Evolutionary conservation across 2,113 vertebrate species (phyloP), one percentile per base, ranked within the genome.

Genomic region (Symphodus melops): DNA sequence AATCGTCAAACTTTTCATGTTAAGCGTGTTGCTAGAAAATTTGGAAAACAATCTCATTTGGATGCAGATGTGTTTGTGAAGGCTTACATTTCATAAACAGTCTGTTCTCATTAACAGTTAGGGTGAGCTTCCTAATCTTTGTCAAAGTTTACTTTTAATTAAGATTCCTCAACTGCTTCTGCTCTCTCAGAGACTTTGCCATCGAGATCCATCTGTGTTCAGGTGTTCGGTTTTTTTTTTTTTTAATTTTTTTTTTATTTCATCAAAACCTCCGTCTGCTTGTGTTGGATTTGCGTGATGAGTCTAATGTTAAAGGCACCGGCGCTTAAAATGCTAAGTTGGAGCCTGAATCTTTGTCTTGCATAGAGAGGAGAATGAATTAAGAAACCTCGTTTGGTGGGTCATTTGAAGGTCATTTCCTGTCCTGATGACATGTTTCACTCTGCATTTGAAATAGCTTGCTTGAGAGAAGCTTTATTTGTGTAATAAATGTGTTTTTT

Each of bases 61-160:
- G 77, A 91, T 86, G 68, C 77, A 33, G 16, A 66, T 59, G 82
- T 89, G 84, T 88, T 84, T 86, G 74, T 68, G 72, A 81, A 84
- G 83, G 80, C 80, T 71, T 79, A 85, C 70, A 61, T 85, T 87
- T 82, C 81, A 80, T 69, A 88, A 91, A 88, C 79, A 88, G 46
- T 74, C 60, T 72, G 65, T 63, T 86, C 83, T 87, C 83, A 88
- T 91, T 89, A 89, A 85, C 75, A 80, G 80, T 41, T 75, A 85
- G 77, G 81, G 65, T 64, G 64, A 75, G 70, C 63, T 66, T 88
- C 79, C 66, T 85, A 85, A 90, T 89, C 89, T 87, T 67, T 20
- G 70, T 76, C 85, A 91, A 91, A 90, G 91, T 91, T 90, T 91
- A 90, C 82, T 92, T 92, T 91, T 91, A 91, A 92, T 91, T 91